phyloP scores from a whole-genome alignment of 2,888 invertebrate genomes.

The Melanostoma scalare region DNA sequence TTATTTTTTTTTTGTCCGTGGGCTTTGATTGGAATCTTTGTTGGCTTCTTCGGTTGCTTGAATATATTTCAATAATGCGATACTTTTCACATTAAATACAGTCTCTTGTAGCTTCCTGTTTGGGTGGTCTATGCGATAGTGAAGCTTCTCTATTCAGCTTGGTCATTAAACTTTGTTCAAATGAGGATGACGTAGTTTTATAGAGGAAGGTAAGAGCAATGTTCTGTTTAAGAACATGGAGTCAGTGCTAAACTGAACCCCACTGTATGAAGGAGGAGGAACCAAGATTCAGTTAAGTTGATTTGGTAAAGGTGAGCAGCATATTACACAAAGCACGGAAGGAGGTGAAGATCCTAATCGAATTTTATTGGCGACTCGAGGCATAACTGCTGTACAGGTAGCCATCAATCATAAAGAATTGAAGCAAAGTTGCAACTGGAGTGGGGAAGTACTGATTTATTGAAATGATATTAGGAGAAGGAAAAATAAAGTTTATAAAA shows the following conservation, averaged over 20 bases:
- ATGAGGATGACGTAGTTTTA: conserved; percentile 17
- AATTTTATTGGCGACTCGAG: conserved; percentile 27
- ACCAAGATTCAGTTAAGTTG: conserved; percentile 32
- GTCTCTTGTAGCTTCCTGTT: conserved; percentile 46
- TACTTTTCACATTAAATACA: conserved; percentile 25
- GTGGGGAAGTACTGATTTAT: no score
- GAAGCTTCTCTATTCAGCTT: neutral
- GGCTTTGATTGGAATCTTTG: conserved; percentile 14
- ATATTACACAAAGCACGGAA: conserved; percentile 20
- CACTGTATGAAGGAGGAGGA: conserved; percentile 30
- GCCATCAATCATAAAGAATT: conserved; percentile 18
- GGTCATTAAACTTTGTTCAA: conserved; percentile 14
- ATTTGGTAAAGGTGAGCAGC: conserved; percentile 10
- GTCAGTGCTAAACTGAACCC: conserved; percentile 1
- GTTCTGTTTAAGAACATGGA: neutral
- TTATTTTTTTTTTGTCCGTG: conserved; percentile 21
- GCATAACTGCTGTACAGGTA: conserved; percentile 18
- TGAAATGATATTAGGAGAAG: no score
- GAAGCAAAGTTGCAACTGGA: neutral
- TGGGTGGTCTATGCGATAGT: conserved; percentile 53
- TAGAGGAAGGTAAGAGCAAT: conserved; percentile 23
- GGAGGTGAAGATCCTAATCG: conserved; percentile 17
- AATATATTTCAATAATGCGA: conserved; percentile 50
- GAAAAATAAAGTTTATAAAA: no score
- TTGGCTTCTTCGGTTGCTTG: conserved; percentile 39